Conservation (phyloP, 2,113 vertebrate genomes). For the Cisticola juncidis region DNA sequence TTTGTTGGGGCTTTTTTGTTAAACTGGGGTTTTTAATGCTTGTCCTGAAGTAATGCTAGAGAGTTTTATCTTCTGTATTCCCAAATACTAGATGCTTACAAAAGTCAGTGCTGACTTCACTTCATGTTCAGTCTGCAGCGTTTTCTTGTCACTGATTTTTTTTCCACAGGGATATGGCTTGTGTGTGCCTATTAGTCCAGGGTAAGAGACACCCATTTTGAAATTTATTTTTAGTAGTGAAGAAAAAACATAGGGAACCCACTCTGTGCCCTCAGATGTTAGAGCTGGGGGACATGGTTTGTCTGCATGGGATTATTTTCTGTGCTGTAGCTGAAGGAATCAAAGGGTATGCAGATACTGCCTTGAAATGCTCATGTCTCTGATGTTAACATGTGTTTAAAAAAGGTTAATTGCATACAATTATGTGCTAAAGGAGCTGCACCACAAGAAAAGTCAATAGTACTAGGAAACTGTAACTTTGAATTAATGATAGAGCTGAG, state of each 20-base stretch:
- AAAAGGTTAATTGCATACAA: conserved; percentile 56
- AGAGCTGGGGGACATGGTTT: fast-evolving
- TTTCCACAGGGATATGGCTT: not conserved
- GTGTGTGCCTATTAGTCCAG: not conserved
- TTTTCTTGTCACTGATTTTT: not conserved
- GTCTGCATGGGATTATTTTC: not conserved
- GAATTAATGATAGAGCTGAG: conserved; percentile 41
- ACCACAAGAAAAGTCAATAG: conserved; percentile 52
- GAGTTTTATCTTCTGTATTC: not conserved
- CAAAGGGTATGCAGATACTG: not conserved
- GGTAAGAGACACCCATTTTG: not conserved
- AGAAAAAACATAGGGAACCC: not conserved
- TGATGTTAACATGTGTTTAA: conserved; percentile 51
- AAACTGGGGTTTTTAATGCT: not conserved
- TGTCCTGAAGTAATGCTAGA: not conserved
- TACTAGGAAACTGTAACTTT: conserved; percentile 43
- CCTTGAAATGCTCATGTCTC: conserved; percentile 22
- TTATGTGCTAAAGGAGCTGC: conserved; percentile 38
- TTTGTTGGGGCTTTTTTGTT: not conserved
- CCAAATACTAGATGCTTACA: not conserved
- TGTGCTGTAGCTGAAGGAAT: not conserved
- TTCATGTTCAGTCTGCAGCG: not conserved
- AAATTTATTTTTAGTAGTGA: not conserved
- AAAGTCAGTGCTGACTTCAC: not conserved
- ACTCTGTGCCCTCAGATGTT: not conserved